A percentile compares a stretch with the other conserved stretches of the same genome.
Conservation (phyloP, 1,140 invertebrate genomes). For the Saccostrea echinata region DNA sequence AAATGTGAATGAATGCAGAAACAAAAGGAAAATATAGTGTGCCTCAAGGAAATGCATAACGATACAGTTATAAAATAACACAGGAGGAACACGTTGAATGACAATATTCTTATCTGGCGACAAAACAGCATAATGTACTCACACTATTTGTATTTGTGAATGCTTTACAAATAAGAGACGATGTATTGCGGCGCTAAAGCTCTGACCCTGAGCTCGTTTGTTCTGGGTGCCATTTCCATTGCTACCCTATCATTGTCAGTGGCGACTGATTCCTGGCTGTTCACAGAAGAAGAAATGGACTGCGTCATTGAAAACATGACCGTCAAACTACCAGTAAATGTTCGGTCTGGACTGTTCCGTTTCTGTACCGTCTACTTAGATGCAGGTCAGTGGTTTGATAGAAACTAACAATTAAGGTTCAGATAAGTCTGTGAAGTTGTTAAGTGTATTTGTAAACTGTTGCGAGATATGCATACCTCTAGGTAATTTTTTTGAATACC, state of each 20-base stretch:
- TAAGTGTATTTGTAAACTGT: too few relatives aligned
- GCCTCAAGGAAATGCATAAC: not conserved
- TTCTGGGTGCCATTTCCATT: slow-evolving; percentile 63
- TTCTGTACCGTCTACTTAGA: slow-evolving; percentile 52
- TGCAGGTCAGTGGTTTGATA: not conserved
- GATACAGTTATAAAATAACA: too few relatives aligned
- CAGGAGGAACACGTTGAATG: too few relatives aligned
- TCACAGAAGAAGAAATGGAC: slow-evolving; percentile 64
- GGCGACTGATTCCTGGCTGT: slow-evolving; percentile 73
- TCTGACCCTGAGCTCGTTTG: slow-evolving; percentile 65
- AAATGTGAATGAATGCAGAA: not conserved
- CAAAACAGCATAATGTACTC: not conserved
- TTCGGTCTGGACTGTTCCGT: slow-evolving; percentile 54
- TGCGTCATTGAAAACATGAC: slow-evolving; percentile 48
- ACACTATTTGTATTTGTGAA: not conserved
- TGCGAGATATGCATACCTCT: too few relatives aligned
- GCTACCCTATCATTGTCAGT: slow-evolving; percentile 66
- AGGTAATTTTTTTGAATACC: too few relatives aligned
- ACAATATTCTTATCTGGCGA: not conserved
- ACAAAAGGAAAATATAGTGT: not conserved
- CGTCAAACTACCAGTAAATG: slow-evolving; percentile 31
- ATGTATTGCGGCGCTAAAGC: slow-evolving; percentile 61
- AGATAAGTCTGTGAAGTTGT: too few relatives aligned
- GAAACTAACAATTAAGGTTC: too few relatives aligned
- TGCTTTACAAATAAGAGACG: not conserved